Percentiles rank a stretch among this genome's conserved stretches.
phyloP scores from a whole-genome alignment of 2,113 vertebrate species.

The Rattus norvegicus region DNA sequence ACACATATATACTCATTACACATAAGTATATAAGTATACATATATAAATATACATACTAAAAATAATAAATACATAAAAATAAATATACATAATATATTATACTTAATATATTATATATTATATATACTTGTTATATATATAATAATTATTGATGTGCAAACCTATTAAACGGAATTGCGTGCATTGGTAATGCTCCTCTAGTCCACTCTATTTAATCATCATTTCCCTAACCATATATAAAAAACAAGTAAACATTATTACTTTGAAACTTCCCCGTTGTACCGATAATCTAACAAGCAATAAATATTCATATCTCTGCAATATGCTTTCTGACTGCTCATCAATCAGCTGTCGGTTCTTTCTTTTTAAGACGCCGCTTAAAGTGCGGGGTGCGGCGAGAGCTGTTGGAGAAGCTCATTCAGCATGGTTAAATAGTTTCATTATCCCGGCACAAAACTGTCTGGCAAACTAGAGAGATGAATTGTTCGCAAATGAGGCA shows the following conservation, averaged over 20 bases:
- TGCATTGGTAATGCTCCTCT: not conserved
- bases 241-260: not conserved
- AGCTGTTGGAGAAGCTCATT: not conserved
- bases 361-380: not conserved
- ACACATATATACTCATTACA: no score
- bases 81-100: no score
- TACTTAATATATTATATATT: no score
- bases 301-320: not conserved
- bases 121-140: no score
- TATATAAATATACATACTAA: no score
- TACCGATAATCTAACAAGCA: not conserved
- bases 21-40: no score
- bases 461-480: not conserved
- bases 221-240: not conserved
- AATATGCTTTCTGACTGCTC: not conserved
- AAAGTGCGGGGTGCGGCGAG: rapidly evolving
- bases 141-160: not conserved
- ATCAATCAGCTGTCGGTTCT: rapidly evolving
- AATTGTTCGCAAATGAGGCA: not conserved
- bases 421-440: not conserved
- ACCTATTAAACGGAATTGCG: not conserved
- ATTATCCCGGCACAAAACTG: not conserved
- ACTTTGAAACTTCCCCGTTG: no score
- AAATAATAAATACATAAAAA: no score
- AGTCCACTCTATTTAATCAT: not conserved